Base-by-base conservation (phyloP, 2,113 vertebrate species). In the Tenrec ecaudatus region DNA sequence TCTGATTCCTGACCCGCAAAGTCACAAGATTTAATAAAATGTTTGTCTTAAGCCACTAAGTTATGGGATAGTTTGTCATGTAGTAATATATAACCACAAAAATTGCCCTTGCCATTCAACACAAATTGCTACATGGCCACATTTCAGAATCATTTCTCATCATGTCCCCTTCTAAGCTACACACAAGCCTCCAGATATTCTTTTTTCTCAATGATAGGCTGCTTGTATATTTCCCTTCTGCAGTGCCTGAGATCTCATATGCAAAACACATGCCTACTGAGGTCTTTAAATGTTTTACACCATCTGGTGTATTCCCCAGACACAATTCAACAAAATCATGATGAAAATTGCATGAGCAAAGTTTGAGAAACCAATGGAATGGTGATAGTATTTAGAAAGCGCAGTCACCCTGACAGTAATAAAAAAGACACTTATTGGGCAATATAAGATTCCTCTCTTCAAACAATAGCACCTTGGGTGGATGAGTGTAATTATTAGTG, bases 251-350 rank as follows among this genome's bases (percentile, higher is more conserved):
- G 79, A 91, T 71, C 31, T 83, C 14, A 92, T 19, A 86, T 83
- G 76, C 64, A 73, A 62, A 88, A 19, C 75, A 27, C 40, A 1
- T n/a, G 66, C 77, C 82, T 80, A 25, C 43, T 29, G 27, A 94
- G 82, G 82, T 36, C 71, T 62, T 62, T 53, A 84, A 29, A 5
- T 60, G 57, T 76, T 62, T 76, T 64, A 77, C 82, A 27, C 31
- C 91, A 89, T 73, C 71, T 83, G 83, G 64, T 40, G 47, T 93
- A 90, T 68, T 88, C 86, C 80, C 81, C 20, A 53, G 23, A 27
- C 25, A 66, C 8, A 38, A 40, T 77, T 92, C 71, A 90, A 36
- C n/a, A 88, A 69, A 90, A 78, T 23, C 62, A 86, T n/a, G 29
- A 80, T n/a, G 38, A 31, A 88, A 85, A 64, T 31, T 62, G 36